Evolutionary conservation across 2,113 vertebrate genomes (phyloP).

Genomic region (Gymnogyps californianus): DNA sequence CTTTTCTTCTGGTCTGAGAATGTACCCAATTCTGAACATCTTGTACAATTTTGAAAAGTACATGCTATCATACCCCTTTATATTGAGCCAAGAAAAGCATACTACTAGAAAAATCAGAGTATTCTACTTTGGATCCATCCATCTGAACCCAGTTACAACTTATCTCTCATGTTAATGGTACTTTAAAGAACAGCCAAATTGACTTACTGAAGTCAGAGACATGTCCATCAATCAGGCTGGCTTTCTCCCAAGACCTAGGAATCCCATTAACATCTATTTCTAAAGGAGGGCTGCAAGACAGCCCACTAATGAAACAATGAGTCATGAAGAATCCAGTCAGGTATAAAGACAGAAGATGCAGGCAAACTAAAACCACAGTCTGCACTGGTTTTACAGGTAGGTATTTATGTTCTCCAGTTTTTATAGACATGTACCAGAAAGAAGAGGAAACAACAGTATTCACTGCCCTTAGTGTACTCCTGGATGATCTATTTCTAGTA

Average conservation of each 20-base stretch:
- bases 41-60: not conserved
- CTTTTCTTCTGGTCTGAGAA: not conserved
- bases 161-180: not conserved
- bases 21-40: not conserved
- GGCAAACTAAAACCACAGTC: not conserved
- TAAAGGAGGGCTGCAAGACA: not conserved
- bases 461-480: accelerated
- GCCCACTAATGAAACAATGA: not conserved
- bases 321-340: not conserved
- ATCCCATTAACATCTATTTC: not conserved
- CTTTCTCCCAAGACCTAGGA: not conserved
- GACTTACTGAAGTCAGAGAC: not conserved
- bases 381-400: not conserved
- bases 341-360: not conserved
- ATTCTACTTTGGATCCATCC: not conserved
- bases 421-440: not conserved
- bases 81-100: not conserved
- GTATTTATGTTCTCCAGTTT: not conserved
- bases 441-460: not conserved
- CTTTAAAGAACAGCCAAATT: constrained; percentile 5
- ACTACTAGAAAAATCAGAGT: not conserved
- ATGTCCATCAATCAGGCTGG: not conserved
- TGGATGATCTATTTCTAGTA: not conserved
- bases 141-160: not conserved
- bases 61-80: not conserved